Conservation (phyloP, 2,113 vertebrate genomes). For the Cyprinodon variegatus region DNA sequence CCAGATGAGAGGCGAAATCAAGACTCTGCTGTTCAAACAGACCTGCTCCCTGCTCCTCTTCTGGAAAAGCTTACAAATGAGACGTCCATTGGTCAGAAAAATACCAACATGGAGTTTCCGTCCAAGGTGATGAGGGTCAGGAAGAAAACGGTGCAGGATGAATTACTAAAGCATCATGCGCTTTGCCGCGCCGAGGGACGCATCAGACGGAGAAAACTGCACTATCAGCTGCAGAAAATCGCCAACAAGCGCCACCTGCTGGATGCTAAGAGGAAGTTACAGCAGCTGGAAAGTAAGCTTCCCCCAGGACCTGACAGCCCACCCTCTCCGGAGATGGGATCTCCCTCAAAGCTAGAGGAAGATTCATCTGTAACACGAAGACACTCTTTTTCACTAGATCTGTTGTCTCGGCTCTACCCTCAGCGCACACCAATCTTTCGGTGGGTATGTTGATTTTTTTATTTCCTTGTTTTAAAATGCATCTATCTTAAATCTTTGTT, state of each 20-base stretch:
- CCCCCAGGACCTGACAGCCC: conserved; percentile 63
- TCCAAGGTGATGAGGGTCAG: conserved; percentile 64
- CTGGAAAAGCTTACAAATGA: conserved; percentile 37
- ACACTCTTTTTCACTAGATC: conserved; percentile 77
- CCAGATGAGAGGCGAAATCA: conserved; percentile 76
- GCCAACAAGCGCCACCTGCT: conserved; percentile 86
- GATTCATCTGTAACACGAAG: conserved; percentile 49
- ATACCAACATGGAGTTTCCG: conserved; percentile 6
- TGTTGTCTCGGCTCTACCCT: conserved; percentile 80
- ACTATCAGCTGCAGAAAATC: conserved; percentile 87
- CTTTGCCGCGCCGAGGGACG: conserved; percentile 81
- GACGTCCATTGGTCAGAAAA: conserved; percentile 26
- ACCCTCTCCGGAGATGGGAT: conserved; percentile 47
- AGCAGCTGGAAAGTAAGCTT: conserved; percentile 81
- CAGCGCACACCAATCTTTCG: conserved; percentile 78
- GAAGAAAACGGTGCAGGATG: conserved; percentile 84
- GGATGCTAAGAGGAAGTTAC: conserved; percentile 86
- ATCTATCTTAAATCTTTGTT: neutral
- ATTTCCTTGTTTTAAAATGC: neutral
- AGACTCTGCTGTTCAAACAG: conserved; percentile 82
- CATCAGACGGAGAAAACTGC: conserved; percentile 81
- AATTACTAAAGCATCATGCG: conserved; percentile 81
- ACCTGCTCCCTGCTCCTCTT: conserved; percentile 46
- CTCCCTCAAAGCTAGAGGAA: conserved; percentile 39
- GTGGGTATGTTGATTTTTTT: conserved; percentile 48